Conservation (phyloP, 2,797 vertebrate genomes). For the Picus viridis region DNA sequence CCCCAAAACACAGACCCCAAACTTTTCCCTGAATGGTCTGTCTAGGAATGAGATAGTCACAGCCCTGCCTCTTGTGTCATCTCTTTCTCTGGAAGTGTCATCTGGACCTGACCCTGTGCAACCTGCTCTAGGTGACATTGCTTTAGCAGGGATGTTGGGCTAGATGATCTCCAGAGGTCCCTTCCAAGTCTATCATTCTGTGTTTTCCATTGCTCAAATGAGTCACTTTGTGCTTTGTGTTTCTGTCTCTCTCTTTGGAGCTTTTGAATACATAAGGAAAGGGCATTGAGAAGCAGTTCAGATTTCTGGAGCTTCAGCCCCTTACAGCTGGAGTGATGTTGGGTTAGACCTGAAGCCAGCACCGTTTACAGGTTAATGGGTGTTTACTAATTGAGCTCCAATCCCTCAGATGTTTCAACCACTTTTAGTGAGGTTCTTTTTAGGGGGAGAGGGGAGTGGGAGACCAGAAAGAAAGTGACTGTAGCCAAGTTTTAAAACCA, state of each 20-base stretch:
- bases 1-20: no score
- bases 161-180: no score
- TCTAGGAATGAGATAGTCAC: not conserved
- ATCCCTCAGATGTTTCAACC: not conserved
- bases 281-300: not conserved
- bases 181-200: no score
- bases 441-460: not conserved
- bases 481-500: not conserved
- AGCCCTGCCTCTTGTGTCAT: not conserved
- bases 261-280: not conserved
- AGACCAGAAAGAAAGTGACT: not conserved
- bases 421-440: not conserved
- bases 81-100: not conserved
- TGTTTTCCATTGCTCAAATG: not conserved
- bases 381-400: not conserved
- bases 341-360: not conserved
- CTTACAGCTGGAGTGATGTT: not conserved
- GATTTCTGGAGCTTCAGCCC: not conserved
- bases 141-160: no score
- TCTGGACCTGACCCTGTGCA: no score
- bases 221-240: no score
- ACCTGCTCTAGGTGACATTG: no score
- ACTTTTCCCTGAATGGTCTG: not conserved
- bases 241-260: not conserved
- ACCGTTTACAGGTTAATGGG: not conserved